Base-by-base conservation (phyloP, 2,888 invertebrate species). In the Meteorus colon region DNA sequence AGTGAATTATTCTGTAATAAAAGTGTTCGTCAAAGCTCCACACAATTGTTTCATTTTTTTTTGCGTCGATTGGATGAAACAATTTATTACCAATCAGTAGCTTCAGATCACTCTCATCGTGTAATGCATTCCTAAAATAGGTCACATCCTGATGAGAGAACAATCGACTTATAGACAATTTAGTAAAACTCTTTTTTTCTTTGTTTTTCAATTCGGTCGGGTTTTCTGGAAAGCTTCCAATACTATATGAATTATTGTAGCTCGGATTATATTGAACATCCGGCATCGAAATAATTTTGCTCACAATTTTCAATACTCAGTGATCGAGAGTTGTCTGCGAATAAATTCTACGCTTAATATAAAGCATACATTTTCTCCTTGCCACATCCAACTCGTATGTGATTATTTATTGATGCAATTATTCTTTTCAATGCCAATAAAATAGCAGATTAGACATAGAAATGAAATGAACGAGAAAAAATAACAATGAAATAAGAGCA, bases 211-310 rank as follows among this genome's bases (percentile, higher is more conserved):
- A 24, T 48, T n/a, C 16, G n/a, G n/a, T 48, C 48, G 84, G 82
- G 80, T 84, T 82, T 75, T 74, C 74, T 8, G 77, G 71, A 77
- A 79, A 83, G 71, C 74, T 71, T 85, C 83, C 85, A 55, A 82
- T 82, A 55, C 84, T 84, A 73, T 85, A 87, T 29, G 86, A 79
- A 78, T 86, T 83, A 55, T 87, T 82, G 71, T 84, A 85, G 81
- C 85, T 79, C 37, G 19, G 2, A 55, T 80, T 81, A 34, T 68
- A 77, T 63, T 83, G 81, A 70, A 82, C 66, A 76, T 82, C 77
- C 19, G 83, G 83, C 77, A 83, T 79, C 4, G 85, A 83, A 10
- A 24, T 24, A 69, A 66, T 60, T 62, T 34, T 29, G 2, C 24
- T 4, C 5, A 29, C 1, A 48, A 48, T 48, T 48, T 16, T n/a